A percentile compares a stretch with the other conserved stretches of the same genome.
Evolutionary conservation across 2,797 vertebrate species (phyloP).

Genomic region (Mustela erminea): DNA sequence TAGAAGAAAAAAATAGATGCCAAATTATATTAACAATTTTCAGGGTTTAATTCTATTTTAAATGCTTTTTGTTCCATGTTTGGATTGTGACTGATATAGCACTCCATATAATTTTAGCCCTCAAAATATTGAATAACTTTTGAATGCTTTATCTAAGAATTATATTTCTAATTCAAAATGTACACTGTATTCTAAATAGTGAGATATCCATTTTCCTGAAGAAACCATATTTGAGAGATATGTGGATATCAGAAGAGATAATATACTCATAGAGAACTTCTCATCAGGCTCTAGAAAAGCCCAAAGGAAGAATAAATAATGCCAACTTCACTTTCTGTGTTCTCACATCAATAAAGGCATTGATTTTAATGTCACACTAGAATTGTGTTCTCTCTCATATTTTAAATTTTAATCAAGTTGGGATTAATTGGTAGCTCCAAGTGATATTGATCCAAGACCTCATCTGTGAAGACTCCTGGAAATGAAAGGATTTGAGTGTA

Average conservation of each 20-base stretch:
- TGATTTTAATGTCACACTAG: slow-evolving; percentile 68
- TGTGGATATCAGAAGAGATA: not conserved
- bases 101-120: not conserved
- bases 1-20: not conserved
- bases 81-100: not conserved
- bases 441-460: slow-evolving; percentile 53
- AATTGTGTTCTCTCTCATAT: slow-evolving; percentile 56
- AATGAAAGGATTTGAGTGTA: not conserved
- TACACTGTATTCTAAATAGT: not conserved
- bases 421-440: slow-evolving; percentile 71
- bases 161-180: not conserved
- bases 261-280: not conserved
- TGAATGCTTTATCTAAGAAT: not conserved
- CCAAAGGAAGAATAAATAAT: slow-evolving; percentile 21
- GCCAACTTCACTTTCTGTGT: slow-evolving; percentile 40
- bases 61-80: not conserved
- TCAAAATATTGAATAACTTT: not conserved
- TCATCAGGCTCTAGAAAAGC: slow-evolving; percentile 35
- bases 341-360: slow-evolving; percentile 61
- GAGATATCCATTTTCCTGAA: not conserved
- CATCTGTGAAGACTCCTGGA: slow-evolving; percentile 21
- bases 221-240: not conserved
- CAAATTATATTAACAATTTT: not conserved
- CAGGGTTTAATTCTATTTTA: not conserved
- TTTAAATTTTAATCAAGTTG: slow-evolving; percentile 77